phyloP scores from a whole-genome alignment of 2,113 vertebrate species.

The Antechinus stuartii region DNA sequence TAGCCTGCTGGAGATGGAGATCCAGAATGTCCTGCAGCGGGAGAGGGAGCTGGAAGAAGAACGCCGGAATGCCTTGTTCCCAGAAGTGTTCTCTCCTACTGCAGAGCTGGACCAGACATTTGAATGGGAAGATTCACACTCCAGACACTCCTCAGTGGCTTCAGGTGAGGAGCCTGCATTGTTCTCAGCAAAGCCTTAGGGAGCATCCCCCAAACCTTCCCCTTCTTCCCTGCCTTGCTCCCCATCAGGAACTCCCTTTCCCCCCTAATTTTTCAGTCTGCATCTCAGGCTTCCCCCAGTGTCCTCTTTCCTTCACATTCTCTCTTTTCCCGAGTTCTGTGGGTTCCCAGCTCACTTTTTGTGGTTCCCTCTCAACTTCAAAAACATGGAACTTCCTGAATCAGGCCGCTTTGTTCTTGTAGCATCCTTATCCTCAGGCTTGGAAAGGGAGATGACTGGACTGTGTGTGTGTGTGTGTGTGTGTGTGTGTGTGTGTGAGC shows the following conservation, averaged over 20 bases:
- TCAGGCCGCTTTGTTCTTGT: background rate
- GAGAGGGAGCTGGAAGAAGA: slow-evolving; percentile 90
- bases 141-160: slow-evolving; percentile 61
- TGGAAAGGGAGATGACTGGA: background rate
- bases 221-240: background rate
- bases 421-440: background rate
- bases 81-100: accelerated
- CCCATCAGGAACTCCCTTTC: background rate
- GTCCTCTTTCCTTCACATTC: background rate
- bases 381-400: background rate
- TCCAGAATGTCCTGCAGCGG: slow-evolving; percentile 86
- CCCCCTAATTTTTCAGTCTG: background rate
- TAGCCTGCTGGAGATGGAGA: slow-evolving; percentile 89
- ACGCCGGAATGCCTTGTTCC: slow-evolving; percentile 71
- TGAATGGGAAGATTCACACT: slow-evolving; percentile 57
- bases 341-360: background rate
- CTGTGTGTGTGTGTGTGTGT: background rate
- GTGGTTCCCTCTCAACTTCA: background rate
- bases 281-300: background rate
- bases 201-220: background rate
- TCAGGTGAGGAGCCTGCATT: slow-evolving; percentile 77
- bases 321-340: background rate
- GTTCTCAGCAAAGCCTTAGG: background rate
- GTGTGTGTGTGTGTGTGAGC: background rate
- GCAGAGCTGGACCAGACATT: accelerated